Evolutionary conservation across 2,888 invertebrate genomes (phyloP).

Genomic region (Nemoura dubitans): DNA sequence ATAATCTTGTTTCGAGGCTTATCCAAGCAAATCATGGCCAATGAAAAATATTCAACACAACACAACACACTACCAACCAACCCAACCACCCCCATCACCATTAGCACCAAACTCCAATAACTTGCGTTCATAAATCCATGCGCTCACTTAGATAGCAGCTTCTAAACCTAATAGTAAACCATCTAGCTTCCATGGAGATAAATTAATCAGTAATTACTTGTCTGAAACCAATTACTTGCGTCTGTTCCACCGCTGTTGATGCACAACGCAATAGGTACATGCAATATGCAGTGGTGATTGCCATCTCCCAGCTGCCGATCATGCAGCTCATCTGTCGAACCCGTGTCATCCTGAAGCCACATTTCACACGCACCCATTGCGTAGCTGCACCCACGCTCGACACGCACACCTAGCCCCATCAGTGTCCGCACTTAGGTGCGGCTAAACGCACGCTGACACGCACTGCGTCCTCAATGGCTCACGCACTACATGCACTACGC

Average conservation of each 20-base stretch:
- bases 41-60: no score
- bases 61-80: no score
- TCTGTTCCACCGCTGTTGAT: background rate
- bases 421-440: slow-evolving; percentile 4
- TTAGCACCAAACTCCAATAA: background rate
- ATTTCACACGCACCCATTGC: background rate
- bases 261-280: background rate
- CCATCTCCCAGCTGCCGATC: background rate
- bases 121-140: background rate
- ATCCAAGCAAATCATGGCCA: no score
- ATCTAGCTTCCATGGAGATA: background rate
- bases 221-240: background rate
- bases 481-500: no score
- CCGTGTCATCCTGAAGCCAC: background rate
- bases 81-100: no score
- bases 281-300: background rate
- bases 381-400: background rate
- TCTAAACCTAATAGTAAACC: background rate
- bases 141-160: background rate
- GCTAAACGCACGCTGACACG: background rate
- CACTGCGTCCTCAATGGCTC: background rate
- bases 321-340: background rate
- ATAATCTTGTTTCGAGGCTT: no score
- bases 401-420: background rate
- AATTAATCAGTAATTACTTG: background rate